phyloP scores from a whole-genome alignment of 2,888 invertebrate genomes.

The Drosophila melanosoma region DNA sequence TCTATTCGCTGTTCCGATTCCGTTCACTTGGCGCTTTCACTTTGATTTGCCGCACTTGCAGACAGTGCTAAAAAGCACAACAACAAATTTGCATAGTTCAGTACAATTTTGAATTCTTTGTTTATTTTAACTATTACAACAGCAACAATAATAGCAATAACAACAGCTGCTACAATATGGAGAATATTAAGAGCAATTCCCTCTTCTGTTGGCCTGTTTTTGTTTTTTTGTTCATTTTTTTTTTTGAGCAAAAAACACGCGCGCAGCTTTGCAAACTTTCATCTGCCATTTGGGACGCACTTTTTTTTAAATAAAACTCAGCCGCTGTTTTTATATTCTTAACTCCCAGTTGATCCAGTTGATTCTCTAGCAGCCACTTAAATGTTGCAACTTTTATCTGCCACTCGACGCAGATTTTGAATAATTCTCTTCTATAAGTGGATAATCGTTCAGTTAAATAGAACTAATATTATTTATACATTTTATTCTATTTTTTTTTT shows the following conservation, averaged over 20 bases:
- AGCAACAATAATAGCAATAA: slow-evolving; percentile 12
- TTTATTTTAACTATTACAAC: slow-evolving; percentile 36
- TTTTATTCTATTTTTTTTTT: background rate
- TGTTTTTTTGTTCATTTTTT: slow-evolving; percentile 45
- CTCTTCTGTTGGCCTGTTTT: slow-evolving; percentile 27
- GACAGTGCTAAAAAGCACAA: slow-evolving; percentile 40
- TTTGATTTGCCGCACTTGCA: slow-evolving; percentile 63
- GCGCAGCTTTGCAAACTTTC: slow-evolving; percentile 69
- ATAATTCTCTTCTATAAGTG: slow-evolving; percentile 10
- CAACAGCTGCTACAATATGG: slow-evolving; percentile 5
- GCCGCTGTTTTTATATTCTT: slow-evolving; percentile 32
- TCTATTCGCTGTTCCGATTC: slow-evolving; percentile 40
- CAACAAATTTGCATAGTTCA: slow-evolving; percentile 74
- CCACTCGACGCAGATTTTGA: slow-evolving; percentile 33
- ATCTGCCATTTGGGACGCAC: slow-evolving; percentile 77
- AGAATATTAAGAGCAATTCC: slow-evolving; percentile 45
- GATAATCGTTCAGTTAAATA: background rate
- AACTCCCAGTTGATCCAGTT: slow-evolving; percentile 40
- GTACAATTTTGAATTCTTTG: slow-evolving; percentile 61
- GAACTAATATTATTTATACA: background rate
- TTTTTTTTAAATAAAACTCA: slow-evolving; percentile 37
- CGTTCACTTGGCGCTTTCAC: slow-evolving; percentile 58
- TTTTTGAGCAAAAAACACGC: slow-evolving; percentile 40
- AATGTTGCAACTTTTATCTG: slow-evolving; percentile 42
- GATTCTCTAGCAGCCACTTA: slow-evolving; percentile 38